Conservation (phyloP, 2,888 invertebrate genomes). For the Lymantria monacha region DNA sequence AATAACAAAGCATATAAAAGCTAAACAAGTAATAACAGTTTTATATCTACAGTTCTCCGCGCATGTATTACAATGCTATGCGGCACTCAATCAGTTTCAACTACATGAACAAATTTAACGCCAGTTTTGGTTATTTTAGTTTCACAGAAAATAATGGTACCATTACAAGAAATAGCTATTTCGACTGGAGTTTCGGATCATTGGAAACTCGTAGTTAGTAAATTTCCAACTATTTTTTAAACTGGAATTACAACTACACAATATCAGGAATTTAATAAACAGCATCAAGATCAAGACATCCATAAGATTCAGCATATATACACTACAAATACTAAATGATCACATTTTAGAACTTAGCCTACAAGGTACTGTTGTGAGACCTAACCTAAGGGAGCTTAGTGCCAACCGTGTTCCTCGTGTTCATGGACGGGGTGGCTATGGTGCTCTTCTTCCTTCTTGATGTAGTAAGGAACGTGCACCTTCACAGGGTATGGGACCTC, state of each 20-base stretch:
- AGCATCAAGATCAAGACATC: slow-evolving; percentile 22
- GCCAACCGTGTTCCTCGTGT: slow-evolving; percentile 64
- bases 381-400: slow-evolving; percentile 51
- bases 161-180: slow-evolving; percentile 22
- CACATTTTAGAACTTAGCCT: slow-evolving; percentile 78
- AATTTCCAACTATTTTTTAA: slow-evolving; percentile 9
- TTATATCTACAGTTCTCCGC: slow-evolving; percentile 48
- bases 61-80: slow-evolving; percentile 38
- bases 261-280: slow-evolving; percentile 25
- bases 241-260: slow-evolving; percentile 40
- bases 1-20: slow-evolving; percentile 58
- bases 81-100: slow-evolving; percentile 25
- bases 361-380: slow-evolving; percentile 75
- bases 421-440: slow-evolving; percentile 20
- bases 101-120: slow-evolving; percentile 14
- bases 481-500: slow-evolving; percentile 90
- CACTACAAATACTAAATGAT: slow-evolving; percentile 77
- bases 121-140: slow-evolving; percentile 17
- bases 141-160: slow-evolving; percentile 14
- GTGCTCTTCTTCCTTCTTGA: slow-evolving; percentile 82
- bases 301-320: slow-evolving; percentile 40
- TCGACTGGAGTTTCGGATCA: slow-evolving; percentile 18
- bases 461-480: slow-evolving; percentile 85
- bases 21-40: slow-evolving; percentile 75
- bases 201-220: slow-evolving; percentile 16